Percentiles rank a stretch among this genome's conserved stretches.
phyloP scores from a whole-genome alignment of 2,113 vertebrate genomes.

The Mionectes macconnelli region DNA sequence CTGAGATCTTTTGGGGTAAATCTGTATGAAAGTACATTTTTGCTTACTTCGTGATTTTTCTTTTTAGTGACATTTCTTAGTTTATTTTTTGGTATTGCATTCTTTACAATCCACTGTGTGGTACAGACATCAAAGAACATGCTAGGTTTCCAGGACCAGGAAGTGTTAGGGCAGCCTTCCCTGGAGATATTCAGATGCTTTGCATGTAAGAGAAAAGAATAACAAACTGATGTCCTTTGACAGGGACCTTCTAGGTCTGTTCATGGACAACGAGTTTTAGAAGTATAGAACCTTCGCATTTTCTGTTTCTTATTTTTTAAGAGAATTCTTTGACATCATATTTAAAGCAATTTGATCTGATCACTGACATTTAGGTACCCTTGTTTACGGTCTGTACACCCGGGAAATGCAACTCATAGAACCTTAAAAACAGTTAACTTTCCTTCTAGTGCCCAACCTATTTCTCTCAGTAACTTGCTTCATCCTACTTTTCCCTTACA shows the following conservation, averaged over 20 bases:
- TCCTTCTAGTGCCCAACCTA: background rate
- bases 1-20: background rate
- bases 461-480: background rate
- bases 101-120: background rate
- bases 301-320: background rate
- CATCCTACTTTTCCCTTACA: background rate
- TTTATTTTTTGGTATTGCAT: background rate
- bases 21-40: background rate
- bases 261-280: background rate
- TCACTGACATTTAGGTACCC: background rate
- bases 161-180: background rate
- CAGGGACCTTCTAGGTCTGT: background rate
- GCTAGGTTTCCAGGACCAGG: background rate
- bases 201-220: background rate
- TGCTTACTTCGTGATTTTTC: background rate
- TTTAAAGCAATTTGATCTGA: background rate
- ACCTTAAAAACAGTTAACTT: background rate
- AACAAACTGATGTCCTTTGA: background rate
- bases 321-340: background rate
- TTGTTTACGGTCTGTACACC: background rate
- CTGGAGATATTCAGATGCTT: background rate
- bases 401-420: background rate
- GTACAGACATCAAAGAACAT: background rate
- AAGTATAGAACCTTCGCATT: background rate
- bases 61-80: background rate